Evolutionary conservation across 37 sponge, comb jelly and placozoan species (phyloP), one percentile per base, ranked within the genome.

Genomic region (Agelas oroides): DNA sequence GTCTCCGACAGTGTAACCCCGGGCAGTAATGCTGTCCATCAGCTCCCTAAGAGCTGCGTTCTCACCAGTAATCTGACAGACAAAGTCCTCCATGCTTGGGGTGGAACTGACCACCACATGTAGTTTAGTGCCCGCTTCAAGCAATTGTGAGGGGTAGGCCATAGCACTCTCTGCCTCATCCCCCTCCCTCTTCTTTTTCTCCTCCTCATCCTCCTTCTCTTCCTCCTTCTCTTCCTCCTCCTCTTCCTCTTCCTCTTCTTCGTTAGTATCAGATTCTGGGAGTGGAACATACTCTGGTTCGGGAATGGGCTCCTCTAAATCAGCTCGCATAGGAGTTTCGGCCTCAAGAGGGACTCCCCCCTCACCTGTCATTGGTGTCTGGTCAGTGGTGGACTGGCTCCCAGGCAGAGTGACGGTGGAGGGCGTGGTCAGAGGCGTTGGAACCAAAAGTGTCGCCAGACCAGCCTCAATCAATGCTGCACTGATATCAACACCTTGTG

Each of bases 21-120:
- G 63, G 1, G 56, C 20, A 5, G 70, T 61, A 24, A 85, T 76
- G n/a, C 46, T 46, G 33, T 68, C 41, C 40, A 38, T 57, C 57
- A 85, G 39, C 1, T 67, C 70, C 3, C 69, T 1, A 2, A 85
- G 46, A 18, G 27, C 16, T 16, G 67, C 71, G 1, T 23, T 5
- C 19, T 85, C 18, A 24, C 68, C 70, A 1, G 37, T 38, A 0
- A 77, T 31, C n/a, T 59, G 69, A 41, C 86, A 85, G 15, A 38
- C 14, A 32, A 85, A 85, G 6, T 85, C 78, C 1, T 85, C 86
- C 41, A 70, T 40, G 70, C 27, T 69, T 5, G 78, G 19, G 20
- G 57, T 16, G 37, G 37, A 1, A 24, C 33, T 59, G 37, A 77
- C 70, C 20, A 52, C 69, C 0, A 66, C 78, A 2, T 37, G 8